A percentile compares a stretch with the other conserved stretches of the same genome.
phyloP scores from a whole-genome alignment of 2,888 invertebrate genomes.

The Adelphocoris suturalis region DNA sequence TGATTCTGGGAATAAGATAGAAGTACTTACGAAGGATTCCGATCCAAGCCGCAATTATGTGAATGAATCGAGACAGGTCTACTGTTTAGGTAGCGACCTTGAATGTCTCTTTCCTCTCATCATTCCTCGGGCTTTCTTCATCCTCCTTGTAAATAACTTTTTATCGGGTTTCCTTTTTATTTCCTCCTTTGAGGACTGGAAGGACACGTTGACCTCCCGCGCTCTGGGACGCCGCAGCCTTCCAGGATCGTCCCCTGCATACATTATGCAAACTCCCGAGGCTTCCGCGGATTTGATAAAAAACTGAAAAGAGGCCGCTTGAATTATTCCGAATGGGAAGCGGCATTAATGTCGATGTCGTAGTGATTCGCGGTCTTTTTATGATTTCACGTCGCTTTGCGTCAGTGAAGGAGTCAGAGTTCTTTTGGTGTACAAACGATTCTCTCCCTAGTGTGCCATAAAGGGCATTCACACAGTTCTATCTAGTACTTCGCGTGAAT shows the following conservation, averaged over 20 bases:
- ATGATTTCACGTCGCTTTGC: background rate
- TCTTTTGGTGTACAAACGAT: no score
- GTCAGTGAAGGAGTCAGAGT: no score
- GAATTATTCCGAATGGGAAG: constrained; percentile 3
- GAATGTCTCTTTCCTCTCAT: constrained; percentile 23
- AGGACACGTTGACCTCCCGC: constrained; percentile 15
- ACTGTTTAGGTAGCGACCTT: constrained; percentile 39
- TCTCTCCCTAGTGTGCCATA: no score
- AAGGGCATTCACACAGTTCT: no score
- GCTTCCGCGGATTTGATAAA: constrained; percentile 14
- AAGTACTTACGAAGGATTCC: constrained; percentile 5
- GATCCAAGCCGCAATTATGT: background rate
- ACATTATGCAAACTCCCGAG: constrained; percentile 2
- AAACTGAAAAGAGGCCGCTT: background rate
- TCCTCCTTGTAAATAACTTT: background rate
- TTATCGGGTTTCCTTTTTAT: constrained; percentile 9
- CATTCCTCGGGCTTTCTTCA: constrained; percentile 12
- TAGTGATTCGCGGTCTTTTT: background rate
- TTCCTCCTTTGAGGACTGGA: background rate
- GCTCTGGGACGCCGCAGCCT: background rate
- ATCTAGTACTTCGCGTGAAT: no score
- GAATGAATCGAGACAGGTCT: constrained; percentile 2
- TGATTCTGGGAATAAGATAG: constrained; percentile 6
- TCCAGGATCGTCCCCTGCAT: background rate
- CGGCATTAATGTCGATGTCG: background rate